These are phyloP conservation scores for Exaiptasia diaphana DNA, from an alignment of 64 coral and sea anemone species.

Conservation along the genomic window DNA sequence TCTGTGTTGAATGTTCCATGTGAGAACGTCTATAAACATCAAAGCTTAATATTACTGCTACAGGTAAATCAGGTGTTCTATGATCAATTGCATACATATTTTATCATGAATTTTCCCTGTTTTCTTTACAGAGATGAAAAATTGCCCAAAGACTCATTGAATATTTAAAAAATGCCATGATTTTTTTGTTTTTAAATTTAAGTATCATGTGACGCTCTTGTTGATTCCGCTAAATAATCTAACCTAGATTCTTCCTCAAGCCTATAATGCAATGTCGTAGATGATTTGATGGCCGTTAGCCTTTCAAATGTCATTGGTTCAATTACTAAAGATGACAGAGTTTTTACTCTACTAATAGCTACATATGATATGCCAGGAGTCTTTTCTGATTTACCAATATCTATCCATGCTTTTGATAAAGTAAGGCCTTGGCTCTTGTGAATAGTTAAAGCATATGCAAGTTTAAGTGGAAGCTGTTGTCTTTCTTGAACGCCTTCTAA, in stretches of 20 bases:
- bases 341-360: neutral
- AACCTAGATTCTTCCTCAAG: neutral
- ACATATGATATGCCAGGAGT: neutral
- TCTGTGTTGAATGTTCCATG: no score
- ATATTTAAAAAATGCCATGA: neutral
- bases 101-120: no score
- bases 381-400: slow-evolving; percentile 40
- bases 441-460: slow-evolving; percentile 28
- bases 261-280: neutral
- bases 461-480: slow-evolving; percentile 28
- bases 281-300: neutral
- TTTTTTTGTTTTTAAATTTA: neutral
- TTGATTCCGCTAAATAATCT: neutral
- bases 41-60: neutral
- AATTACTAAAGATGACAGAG: neutral
- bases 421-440: slow-evolving; percentile 16
- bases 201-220: neutral
- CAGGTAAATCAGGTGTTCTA: neutral
- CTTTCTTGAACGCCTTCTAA: slow-evolving; percentile 50
- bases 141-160: no score
- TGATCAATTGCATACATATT: neutral
- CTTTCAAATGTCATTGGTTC: slow-evolving; percentile 17
- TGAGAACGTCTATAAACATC: no score
- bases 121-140: no score
- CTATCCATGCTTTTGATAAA: slow-evolving; percentile 21